Evolutionary conservation across 92 coral and sea anemone genomes (phyloP).

Genomic region (Bergia sp.): DNA sequence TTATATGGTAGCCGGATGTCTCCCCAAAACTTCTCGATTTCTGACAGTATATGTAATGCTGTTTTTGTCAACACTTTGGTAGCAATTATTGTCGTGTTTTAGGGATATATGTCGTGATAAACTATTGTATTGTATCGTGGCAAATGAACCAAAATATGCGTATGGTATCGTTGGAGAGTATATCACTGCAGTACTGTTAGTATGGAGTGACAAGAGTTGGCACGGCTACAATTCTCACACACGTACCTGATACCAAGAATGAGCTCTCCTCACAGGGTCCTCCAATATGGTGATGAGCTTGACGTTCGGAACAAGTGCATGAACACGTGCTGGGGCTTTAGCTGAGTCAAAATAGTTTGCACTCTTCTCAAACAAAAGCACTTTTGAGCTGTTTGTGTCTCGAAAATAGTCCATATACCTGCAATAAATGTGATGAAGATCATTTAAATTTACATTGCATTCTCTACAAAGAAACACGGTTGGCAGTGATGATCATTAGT

Average conservation of each 20-base stretch:
- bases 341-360: conserved; percentile 94
- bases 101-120: no score
- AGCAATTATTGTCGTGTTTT: no score
- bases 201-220: neutral
- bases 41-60: no score
- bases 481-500: no score
- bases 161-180: no score
- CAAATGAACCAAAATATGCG: no score
- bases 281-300: conserved; percentile 80
- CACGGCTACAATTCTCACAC: neutral
- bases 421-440: neutral
- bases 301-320: conserved; percentile 77
- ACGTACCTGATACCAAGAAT: conserved; percentile 98
- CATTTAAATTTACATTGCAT: neutral
- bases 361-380: conserved; percentile 92
- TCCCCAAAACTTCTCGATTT: no score
- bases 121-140: no score
- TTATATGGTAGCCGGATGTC: no score
- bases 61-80: no score
- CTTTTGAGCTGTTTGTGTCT: conserved; percentile 64
- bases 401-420: conserved; percentile 95
- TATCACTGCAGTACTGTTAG: no score
- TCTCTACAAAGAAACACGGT: no score
- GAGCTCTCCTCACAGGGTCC: conserved; percentile 93
- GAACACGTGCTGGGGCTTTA: conserved; percentile 72